Evolutionary conservation across 2,888 invertebrate species (phyloP).

Genomic region (Anarsia innoxiella): DNA sequence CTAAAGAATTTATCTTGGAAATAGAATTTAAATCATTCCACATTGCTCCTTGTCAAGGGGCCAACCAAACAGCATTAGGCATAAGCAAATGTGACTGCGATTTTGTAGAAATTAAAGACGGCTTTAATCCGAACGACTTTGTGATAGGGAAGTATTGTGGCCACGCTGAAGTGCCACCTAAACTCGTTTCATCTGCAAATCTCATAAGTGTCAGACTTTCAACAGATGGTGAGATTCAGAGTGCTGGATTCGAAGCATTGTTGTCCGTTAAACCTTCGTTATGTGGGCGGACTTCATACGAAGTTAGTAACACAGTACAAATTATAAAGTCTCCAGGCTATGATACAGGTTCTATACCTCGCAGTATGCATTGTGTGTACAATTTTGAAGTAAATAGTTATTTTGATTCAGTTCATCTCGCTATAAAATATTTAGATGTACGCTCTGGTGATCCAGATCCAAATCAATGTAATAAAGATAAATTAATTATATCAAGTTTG

Average conservation of each 20-base stretch:
- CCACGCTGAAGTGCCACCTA: slow-evolving; percentile 66
- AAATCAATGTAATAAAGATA: slow-evolving; percentile 47
- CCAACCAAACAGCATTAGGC: slow-evolving; percentile 51
- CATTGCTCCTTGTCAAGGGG: slow-evolving; percentile 57
- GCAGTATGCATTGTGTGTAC: slow-evolving; percentile 52
- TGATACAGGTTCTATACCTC: slow-evolving; percentile 35
- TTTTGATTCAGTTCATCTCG: slow-evolving; percentile 29
- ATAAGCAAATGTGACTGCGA: slow-evolving; percentile 79
- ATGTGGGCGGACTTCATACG: slow-evolving; percentile 42
- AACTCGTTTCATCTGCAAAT: slow-evolving; percentile 76
- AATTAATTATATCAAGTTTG: slow-evolving; percentile 37
- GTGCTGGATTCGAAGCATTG: slow-evolving; percentile 78
- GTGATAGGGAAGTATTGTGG: slow-evolving; percentile 83
- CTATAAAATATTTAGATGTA: slow-evolving; percentile 41
- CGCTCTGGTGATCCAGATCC: slow-evolving; percentile 26
- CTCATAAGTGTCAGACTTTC: slow-evolving; percentile 79
- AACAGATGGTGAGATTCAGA: slow-evolving; percentile 75
- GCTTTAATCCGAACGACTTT: slow-evolving; percentile 78
- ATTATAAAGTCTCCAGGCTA: slow-evolving; percentile 49
- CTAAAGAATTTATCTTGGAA: slow-evolving; percentile 75
- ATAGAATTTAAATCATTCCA: slow-evolving; percentile 74
- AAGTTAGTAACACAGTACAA: slow-evolving; percentile 25
- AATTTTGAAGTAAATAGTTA: slow-evolving; percentile 27
- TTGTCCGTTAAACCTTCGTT: slow-evolving; percentile 62
- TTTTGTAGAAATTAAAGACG: slow-evolving; percentile 84